phyloP scores from a whole-genome alignment of 1,140 invertebrate species.

The Asobara japonica region DNA sequence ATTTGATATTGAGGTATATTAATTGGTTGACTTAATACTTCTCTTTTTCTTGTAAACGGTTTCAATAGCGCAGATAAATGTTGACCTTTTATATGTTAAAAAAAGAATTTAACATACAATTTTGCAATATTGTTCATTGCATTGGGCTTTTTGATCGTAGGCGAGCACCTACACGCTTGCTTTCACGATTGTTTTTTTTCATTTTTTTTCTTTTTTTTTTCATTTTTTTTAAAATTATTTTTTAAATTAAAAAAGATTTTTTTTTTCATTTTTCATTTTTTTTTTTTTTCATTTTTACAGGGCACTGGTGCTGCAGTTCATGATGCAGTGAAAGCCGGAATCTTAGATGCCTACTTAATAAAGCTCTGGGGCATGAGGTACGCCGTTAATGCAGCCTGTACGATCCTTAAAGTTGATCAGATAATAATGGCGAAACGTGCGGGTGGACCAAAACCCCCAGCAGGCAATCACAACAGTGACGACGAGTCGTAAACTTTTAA shows the following conservation, averaged over 20 bases:
- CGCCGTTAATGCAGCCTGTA: slow-evolving; percentile 90
- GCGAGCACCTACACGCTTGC: too few species aligned
- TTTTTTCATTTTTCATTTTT: too few species aligned
- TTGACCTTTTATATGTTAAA: too few species aligned
- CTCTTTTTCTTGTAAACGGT: too few species aligned
- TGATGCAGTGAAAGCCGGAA: slow-evolving; percentile 79
- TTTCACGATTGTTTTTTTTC: too few species aligned
- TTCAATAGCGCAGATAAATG: too few species aligned
- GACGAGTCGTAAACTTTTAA: slow-evolving; percentile 66
- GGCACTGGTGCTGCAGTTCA: slow-evolving; percentile 71
- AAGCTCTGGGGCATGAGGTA: slow-evolving; percentile 97
- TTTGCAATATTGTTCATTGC: too few species aligned
- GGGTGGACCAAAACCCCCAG: slow-evolving; percentile 89
- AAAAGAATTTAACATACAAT: too few species aligned
- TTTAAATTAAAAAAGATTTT: too few species aligned
- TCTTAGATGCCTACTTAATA: slow-evolving; percentile 86
- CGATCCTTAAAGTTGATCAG: slow-evolving; percentile 96
- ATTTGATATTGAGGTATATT: slow-evolving; percentile 85
- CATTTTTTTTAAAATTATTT: not conserved
- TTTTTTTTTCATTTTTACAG: slow-evolving; percentile 49
- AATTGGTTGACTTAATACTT: slow-evolving; percentile 25
- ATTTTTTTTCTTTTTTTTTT: not conserved
- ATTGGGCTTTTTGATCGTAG: too few species aligned
- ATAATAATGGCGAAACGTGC: slow-evolving; percentile 99
- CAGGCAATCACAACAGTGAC: slow-evolving; percentile 75